A percentile compares a stretch with the other conserved stretches of the same genome.
These are phyloP conservation scores for Metacarcinus magister DNA, from an alignment of 2,888 invertebrate species.

Conservation along the genomic window DNA sequence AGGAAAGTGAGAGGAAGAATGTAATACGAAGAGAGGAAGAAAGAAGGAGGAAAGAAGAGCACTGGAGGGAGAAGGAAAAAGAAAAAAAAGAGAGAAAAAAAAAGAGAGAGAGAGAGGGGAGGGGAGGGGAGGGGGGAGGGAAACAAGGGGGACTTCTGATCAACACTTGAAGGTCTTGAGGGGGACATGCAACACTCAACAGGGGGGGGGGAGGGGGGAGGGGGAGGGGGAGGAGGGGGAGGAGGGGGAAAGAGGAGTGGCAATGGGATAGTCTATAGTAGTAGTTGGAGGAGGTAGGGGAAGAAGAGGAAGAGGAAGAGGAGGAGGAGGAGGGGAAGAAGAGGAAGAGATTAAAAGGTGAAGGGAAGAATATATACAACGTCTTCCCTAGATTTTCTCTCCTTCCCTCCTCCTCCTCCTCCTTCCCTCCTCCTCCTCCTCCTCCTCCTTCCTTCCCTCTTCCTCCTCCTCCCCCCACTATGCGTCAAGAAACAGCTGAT, in stretches of 20 bases:
- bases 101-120: too few relatives aligned
- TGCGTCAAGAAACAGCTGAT: slow-evolving; percentile 7
- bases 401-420: too few relatives aligned
- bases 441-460: not conserved
- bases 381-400: not conserved
- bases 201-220: not conserved
- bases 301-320: not conserved
- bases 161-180: slow-evolving; percentile 23
- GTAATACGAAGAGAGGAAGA: not conserved
- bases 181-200: not conserved
- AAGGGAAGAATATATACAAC: not conserved
- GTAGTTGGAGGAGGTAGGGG: too few relatives aligned
- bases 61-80: not conserved
- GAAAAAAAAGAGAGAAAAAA: not conserved
- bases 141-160: not conserved
- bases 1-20: not conserved
- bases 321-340: not conserved
- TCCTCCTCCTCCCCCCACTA: not conserved
- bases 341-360: not conserved
- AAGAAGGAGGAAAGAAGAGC: not conserved
- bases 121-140: not conserved
- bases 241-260: too few relatives aligned
- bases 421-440: too few relatives aligned
- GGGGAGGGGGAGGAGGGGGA: not conserved
- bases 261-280: too few relatives aligned